Evolutionary conservation across 92 coral and sea anemone genomes (phyloP), one percentile per base, ranked within the genome.

Genomic region (Zoanthus gigantus): DNA sequence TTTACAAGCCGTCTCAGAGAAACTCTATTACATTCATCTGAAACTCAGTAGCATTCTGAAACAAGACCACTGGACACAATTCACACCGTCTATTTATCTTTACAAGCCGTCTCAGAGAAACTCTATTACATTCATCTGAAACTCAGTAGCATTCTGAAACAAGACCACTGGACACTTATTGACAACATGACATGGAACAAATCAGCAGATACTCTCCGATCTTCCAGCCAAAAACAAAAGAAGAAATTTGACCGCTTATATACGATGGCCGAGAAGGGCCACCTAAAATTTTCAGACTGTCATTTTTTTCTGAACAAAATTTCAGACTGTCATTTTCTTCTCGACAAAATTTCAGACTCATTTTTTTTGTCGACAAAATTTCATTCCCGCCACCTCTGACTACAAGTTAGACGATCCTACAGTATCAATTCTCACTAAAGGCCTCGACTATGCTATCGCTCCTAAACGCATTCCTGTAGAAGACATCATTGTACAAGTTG

Each of bases 381-480:
- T 2, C 69, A 3, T 18, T 63, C 69, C n/a, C 69, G 69, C 69
- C 69, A 63, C 13, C 29, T 63, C 69, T 23, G 69, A 63, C 69
- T 18, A 23, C 69, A 7, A 63, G 13, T 16, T 63, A 63, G 69
- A 63, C 9, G 29, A 63, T 63, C 0, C 68, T 63, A 63, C 29
- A 63, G 13, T 15, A 63, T 63, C 69, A 63, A 17, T 17, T 18
- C 69, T 63, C 69, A 63, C 69, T 15, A 63, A 63, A 63, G 29
- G 69, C 29, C 29, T 11, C 29, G 69, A 11, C 69, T 11, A 63
- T 63, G 11, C 18, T 63, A 63, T 63, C 16, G 12, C 69, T 63
- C 69, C 69, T 15, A 63, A 63, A 16, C 69, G 69, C 69, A 63
- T 63, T 63, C 69, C 69, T 63, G 69, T 63, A 63, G 69, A 63